phyloP scores from a whole-genome alignment of 2,113 vertebrate genomes.

The Fregata magnificens region DNA sequence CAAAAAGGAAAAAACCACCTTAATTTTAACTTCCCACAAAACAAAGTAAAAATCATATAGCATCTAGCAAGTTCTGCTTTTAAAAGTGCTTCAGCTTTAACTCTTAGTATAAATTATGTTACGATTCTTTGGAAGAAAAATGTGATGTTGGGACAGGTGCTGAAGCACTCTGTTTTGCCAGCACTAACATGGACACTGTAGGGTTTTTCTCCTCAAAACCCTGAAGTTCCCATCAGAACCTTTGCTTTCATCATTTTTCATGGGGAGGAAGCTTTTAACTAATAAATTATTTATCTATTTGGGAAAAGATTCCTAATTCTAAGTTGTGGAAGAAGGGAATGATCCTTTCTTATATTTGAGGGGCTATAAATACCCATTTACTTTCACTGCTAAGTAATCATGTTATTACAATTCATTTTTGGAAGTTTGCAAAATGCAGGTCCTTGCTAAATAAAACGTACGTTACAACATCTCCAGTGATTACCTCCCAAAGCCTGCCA shows the following conservation, averaged over 20 bases:
- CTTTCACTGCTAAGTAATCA: not conserved
- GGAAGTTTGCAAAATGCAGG: not conserved
- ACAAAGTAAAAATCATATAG: not conserved
- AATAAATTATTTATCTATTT: not conserved
- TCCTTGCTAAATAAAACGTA: not conserved
- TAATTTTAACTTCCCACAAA: not conserved
- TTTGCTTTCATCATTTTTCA: not conserved
- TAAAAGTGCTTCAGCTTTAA: not conserved
- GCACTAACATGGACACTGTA: not conserved
- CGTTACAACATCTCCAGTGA: not conserved
- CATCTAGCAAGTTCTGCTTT: not conserved
- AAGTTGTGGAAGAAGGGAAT: not conserved
- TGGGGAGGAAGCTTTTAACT: not conserved
- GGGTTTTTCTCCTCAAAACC: not conserved
- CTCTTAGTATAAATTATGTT: not conserved
- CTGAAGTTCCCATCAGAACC: not conserved
- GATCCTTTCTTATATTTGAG: not conserved
- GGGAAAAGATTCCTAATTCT: not conserved
- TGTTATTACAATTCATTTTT: not conserved
- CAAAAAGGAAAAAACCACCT: not conserved
- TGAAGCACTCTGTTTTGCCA: not conserved
- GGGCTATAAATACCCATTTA: not conserved
- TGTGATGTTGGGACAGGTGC: not conserved
- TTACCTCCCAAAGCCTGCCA: not conserved
- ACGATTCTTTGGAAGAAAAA: not conserved